Evolutionary conservation across 2,113 vertebrate species (phyloP), one percentile per base, ranked within the genome.

Genomic region (Macroglossus sobrinus): DNA sequence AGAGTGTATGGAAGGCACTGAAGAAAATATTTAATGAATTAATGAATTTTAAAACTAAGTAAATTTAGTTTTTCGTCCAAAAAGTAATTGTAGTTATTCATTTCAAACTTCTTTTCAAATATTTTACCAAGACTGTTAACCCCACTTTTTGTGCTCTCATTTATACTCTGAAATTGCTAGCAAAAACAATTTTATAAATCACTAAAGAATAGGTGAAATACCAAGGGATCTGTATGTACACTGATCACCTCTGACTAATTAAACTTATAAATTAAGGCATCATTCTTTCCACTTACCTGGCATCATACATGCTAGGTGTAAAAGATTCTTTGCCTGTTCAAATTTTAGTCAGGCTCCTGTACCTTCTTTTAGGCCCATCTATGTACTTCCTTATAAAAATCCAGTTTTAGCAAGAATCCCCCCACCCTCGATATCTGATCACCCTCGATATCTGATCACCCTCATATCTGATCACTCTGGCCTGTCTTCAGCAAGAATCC

Each of bases 71-170:
- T 88, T 89, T 86, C 19, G 75, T 69, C 28, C 13, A 88, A 80
- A 96, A 85, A 84, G 55, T 69, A 74, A 78, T 92, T 95, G 74
- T 85, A 26, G 2, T 75, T 91, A 85, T 84, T 93, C 84, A 64
- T 93, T 95, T 92, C 7, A 92, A 4, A 53, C 26, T 28, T 82
- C 50, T 68, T 93, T 28, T 55, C 64, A 66, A 12, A 66, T 91
- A 43, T 91, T 92, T 93, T 91, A 84, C 69, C 35, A 96, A 59
- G 61, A 94, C 66, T 81, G 19, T 89, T 86, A 86, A 76, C 18
- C 3, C 28, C 18, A 68, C 72, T 40, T 79, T 38, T 89, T 72
- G 38, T 84, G 21, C 40, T 82, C 30, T 79, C 86, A 16, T 86
- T 18, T 94, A 26, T 87, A 86, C 26, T 82, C 33, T 84, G 33